phyloP scores from a whole-genome alignment of 2,888 invertebrate genomes.

The Pomacea canaliculata region DNA sequence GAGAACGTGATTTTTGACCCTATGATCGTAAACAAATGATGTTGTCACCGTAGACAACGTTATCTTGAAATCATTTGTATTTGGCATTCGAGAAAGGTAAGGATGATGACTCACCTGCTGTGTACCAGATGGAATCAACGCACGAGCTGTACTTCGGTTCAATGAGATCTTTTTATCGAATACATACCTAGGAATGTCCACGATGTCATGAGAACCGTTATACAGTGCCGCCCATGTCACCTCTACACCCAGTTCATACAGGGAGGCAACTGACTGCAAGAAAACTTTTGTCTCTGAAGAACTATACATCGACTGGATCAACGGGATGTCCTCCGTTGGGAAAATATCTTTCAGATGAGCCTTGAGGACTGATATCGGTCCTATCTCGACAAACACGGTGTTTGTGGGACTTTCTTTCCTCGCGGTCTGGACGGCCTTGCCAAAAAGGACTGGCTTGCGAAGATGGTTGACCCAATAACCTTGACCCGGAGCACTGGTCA shows the following conservation, averaged over 20 bases:
- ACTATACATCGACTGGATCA: constrained; percentile 25
- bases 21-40: constrained; percentile 41
- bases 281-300: constrained; percentile 16
- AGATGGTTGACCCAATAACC: constrained; percentile 11
- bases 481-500: constrained; percentile 1
- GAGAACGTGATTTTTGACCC: constrained; percentile 32
- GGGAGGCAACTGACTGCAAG: constrained; percentile 7
- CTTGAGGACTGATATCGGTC: constrained; percentile 44
- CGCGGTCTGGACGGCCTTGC: constrained; percentile 12
- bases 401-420: constrained; percentile 2
- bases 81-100: constrained; percentile 13
- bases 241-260: constrained; percentile 33
- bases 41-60: constrained; percentile 29
- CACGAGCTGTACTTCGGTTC: constrained; percentile 31
- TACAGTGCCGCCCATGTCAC: constrained; percentile 26
- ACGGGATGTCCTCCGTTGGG: constrained; percentile 6
- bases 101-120: constrained; percentile 18
- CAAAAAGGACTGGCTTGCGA: constrained; percentile 3
- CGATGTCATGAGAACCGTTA: constrained; percentile 1
- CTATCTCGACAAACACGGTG: constrained; percentile 49
- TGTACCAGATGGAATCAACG: constrained; percentile 23
- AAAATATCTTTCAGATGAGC: constrained; percentile 36
- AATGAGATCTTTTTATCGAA: constrained; percentile 35
- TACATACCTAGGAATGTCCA: constrained; percentile 39
- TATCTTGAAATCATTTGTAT: constrained; percentile 23